Base-by-base conservation (phyloP, 2,888 invertebrate species). In the Acleris emargana region DNA sequence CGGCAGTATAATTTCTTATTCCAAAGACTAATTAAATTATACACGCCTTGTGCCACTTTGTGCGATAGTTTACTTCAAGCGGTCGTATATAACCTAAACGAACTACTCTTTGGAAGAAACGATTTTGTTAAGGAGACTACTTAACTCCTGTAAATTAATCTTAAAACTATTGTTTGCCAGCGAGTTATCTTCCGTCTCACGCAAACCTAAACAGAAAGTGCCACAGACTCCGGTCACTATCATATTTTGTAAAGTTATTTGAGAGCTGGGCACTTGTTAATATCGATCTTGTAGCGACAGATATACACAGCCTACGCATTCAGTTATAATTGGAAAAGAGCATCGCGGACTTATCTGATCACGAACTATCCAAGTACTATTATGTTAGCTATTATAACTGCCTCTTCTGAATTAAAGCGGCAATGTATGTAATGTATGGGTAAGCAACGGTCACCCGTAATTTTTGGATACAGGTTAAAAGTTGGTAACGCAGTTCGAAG, bases 61-160 rank as follows among this genome's bases (percentile, higher is more conserved):
- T 55, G 55, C 55, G 55, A 43, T 43, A 3, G 22, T 55, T 43
- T 25, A 13, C 42, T 25, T 22, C n/a, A 55, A 55, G 55, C 55
- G 22, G 42, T 13, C 38, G 53, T 55, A 7, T 53, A 22, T 38
- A 43, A 43, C 42, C 59, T 64, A 50, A 59, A 17, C 32, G 38
- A 54, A 51, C 64, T 66, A 66, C 64, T 38, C 25, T 43, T 51
- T 60, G 64, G 64, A 66, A 66, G 64, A 66, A 66, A 50, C 25
- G 64, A 66, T 66, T 66, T 60, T 55, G 59, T 45, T 60, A 25
- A 51, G 57, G 63, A 60, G 50, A 38, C 13, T n/a, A n/a, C n/a
- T n/a, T n/a, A 54, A 50, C 50, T 55, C 47, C 59, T 52, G 58
- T 47, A 59, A 59, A 64, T 57, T 50, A 55, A 64, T n/a, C 64